phyloP scores from a whole-genome alignment of 2,113 vertebrate genomes.

The Pollimyrus isidori region DNA sequence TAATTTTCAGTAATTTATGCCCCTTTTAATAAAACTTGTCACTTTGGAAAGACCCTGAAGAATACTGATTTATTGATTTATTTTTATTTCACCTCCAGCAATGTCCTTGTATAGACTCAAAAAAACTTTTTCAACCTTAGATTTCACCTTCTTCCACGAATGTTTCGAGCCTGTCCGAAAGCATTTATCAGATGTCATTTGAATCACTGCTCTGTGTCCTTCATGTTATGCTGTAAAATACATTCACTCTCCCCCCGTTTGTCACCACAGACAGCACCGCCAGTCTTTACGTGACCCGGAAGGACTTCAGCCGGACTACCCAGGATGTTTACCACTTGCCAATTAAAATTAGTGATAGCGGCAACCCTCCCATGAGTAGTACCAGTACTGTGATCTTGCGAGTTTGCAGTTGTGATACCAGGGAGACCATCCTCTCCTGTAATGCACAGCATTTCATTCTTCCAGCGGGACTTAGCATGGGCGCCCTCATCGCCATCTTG shows the following conservation, averaged over 20 bases:
- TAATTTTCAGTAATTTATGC: not conserved
- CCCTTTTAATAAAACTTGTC: not conserved
- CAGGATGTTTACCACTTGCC: slow-evolving; percentile 85
- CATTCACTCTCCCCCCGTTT: not conserved
- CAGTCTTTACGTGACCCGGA: slow-evolving; percentile 70
- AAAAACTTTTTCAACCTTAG: not conserved
- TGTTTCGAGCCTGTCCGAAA: not conserved
- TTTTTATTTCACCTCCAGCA: not conserved
- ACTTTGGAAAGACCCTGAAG: not conserved
- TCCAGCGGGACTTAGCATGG: slow-evolving; percentile 84
- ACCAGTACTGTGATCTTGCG: slow-evolving; percentile 86
- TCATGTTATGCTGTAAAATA: not conserved
- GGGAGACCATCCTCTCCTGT: slow-evolving; percentile 75
- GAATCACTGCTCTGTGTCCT: not conserved
- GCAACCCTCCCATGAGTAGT: slow-evolving; percentile 77
- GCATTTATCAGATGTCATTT: not conserved
- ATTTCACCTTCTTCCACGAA: not conserved
- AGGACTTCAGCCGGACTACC: slow-evolving; percentile 78
- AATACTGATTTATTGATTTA: not conserved
- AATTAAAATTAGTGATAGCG: slow-evolving; percentile 85
- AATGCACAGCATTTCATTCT: slow-evolving; percentile 80
- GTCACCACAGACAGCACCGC: slow-evolving; percentile 76
- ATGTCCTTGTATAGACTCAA: not conserved
- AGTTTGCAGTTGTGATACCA: slow-evolving; percentile 83
- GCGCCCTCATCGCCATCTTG: slow-evolving; percentile 87